A percentile compares a stretch with the other conserved stretches of the same genome.
phyloP scores from a whole-genome alignment of 2,888 invertebrate genomes.

The Lasiommata megera region DNA sequence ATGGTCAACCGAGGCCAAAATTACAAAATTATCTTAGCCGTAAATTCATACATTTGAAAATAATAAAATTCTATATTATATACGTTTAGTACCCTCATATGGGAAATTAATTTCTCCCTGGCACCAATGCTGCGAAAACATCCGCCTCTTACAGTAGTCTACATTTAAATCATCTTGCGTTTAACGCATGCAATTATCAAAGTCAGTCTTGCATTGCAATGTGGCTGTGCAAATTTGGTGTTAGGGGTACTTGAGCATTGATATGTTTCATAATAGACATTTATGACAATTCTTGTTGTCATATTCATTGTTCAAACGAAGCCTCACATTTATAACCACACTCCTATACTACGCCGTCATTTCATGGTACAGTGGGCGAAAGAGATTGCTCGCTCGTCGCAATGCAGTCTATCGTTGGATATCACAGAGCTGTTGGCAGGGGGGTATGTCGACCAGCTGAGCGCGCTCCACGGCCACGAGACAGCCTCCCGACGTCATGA shows the following conservation, averaged over 20 bases:
- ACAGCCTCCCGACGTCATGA: slow-evolving; percentile 68
- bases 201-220: no score
- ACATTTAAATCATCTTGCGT: no score
- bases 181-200: no score
- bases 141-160: no score
- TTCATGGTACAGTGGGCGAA: slow-evolving; percentile 53
- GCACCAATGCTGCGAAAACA: no score
- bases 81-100: no score
- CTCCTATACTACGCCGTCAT: slow-evolving; percentile 25
- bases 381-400: slow-evolving; percentile 44
- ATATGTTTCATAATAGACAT: background rate
- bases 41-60: no score
- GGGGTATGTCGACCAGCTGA: slow-evolving; percentile 48
- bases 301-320: slow-evolving; percentile 6
- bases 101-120: no score
- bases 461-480: slow-evolving; percentile 71
- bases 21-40: background rate
- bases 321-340: slow-evolving; percentile 12
- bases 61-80: no score
- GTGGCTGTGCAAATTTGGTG: background rate
- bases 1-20: background rate
- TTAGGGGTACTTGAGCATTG: background rate
- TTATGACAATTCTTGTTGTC: background rate
- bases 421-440: slow-evolving; percentile 64
- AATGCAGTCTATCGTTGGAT: slow-evolving; percentile 64